phyloP scores from a whole-genome alignment of 2,113 vertebrate genomes.

The Pedetes capensis region DNA sequence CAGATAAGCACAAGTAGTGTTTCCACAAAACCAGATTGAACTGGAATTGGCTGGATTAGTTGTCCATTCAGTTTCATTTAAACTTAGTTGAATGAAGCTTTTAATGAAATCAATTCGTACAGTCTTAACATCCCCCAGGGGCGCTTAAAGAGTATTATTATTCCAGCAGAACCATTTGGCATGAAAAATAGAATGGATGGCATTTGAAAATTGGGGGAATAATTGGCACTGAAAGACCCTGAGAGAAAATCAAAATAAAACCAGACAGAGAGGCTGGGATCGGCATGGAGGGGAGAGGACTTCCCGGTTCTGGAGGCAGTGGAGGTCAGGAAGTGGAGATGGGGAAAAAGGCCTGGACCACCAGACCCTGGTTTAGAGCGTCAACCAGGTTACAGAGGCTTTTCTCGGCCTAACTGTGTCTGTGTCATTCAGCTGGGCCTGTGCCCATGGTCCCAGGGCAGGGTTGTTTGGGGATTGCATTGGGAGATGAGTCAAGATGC shows the following conservation, averaged over 20 bases:
- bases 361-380: not conserved
- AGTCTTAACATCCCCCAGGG: not conserved
- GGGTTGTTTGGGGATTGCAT: not conserved
- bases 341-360: not conserved
- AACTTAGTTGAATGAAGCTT: conserved; percentile 21
- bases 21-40: not conserved
- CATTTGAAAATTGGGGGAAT: not conserved
- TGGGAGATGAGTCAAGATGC: no score
- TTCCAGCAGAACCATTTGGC: conserved; percentile 32
- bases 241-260: conserved; percentile 16
- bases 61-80: conserved; percentile 3
- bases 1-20: not conserved
- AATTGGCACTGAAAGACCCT: not conserved
- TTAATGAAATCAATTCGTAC: conserved; percentile 21
- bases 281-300: not conserved
- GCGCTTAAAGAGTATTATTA: conserved; percentile 11
- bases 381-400: not conserved
- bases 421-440: not conserved
- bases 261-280: not conserved
- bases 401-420: not conserved
- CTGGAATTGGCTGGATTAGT: conserved; percentile 27
- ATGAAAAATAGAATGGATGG: not conserved
- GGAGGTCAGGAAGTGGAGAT: not conserved
- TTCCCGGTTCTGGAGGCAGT: not conserved
- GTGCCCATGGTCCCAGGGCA: no score